Evolutionary conservation across 2,113 vertebrate genomes (phyloP).

Genomic region (Lathamus discolor): DNA sequence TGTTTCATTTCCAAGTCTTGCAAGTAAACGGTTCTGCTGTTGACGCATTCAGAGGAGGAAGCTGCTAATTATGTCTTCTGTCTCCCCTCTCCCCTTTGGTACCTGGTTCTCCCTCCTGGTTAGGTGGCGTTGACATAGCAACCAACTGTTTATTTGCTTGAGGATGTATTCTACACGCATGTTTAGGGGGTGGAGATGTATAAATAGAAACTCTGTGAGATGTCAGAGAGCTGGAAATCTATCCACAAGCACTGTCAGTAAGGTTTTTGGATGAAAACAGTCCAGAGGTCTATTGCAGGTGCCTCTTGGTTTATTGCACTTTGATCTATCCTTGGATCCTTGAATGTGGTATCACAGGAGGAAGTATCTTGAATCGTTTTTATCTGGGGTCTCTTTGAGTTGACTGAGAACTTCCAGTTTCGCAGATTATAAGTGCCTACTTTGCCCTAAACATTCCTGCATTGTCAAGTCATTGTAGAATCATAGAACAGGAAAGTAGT

Average conservation of each 20-base stretch:
- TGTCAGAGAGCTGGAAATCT: neutral
- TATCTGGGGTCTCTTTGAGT: neutral
- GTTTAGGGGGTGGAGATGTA: neutral
- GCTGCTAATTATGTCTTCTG: conserved; percentile 4
- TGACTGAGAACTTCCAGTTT: neutral
- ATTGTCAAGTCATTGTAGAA: neutral
- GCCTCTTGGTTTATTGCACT: neutral
- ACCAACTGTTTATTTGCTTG: neutral
- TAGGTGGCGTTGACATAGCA: conserved; percentile 19
- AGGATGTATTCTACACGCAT: neutral
- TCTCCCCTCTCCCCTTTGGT: neutral
- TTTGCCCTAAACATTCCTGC: neutral
- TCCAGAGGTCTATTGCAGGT: neutral
- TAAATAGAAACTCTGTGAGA: neutral
- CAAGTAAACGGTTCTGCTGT: neutral
- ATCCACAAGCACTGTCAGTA: neutral
- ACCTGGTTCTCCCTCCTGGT: neutral
- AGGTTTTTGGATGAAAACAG: neutral
- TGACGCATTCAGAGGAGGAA: neutral
- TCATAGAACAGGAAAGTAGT: neutral
- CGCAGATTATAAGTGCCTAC: neutral
- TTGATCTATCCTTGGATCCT: neutral
- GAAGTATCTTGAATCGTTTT: neutral
- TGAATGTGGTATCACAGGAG: neutral
- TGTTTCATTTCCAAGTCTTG: neutral